Base-by-base conservation (phyloP, 2,797 vertebrate species). In the Hippocampus kuda region DNA sequence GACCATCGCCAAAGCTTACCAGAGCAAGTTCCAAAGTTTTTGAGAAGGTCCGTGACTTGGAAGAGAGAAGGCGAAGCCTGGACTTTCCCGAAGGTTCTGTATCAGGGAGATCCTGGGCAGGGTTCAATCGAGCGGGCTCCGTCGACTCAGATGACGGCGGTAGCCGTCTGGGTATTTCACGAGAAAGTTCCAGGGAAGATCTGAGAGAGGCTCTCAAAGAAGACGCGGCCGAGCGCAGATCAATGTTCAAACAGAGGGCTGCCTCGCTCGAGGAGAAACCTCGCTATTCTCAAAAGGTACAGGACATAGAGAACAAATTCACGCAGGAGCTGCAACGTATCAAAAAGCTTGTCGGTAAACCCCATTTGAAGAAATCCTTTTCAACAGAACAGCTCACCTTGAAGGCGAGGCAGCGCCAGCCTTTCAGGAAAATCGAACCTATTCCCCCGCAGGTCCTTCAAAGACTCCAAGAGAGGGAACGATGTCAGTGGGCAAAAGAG, bases 291-390 rank as follows among this genome's bases (percentile, higher is more conserved):
- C 90, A 93, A 78, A 93, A 94, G 0, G 91, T 97, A 70, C 92
- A 94, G 1, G 93, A 96, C 80, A 93, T 99, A 1, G 96, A 98
- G 88, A 92, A 94, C 84, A 96, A 94, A 78, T 97, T 99, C 78
- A 93, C 94, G 0, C 94, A 95, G 82, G 97, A 99, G 82, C 90
- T 99, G 63, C 93, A 93, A 65, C 94, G 96, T 63, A 95, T 99
- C 75, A 98, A 97, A 76, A 91, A 92, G 78, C 93, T 97, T 0
- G 91, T 96, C 0, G 95, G 94, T 27, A 95, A 94, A 79, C 94
- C 96, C 79, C 94, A 98, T 85, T 81, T 98, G 86, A 93, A 94
- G 81, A 95, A 96, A 78, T 98, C 96, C 0, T 93, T 93, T 81
- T 93, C 92, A 66, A 93, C 92, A 2, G 92, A 93, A 57, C 92